phyloP scores from a whole-genome alignment of 2,888 invertebrate species.

The Nomada goodeniana region DNA sequence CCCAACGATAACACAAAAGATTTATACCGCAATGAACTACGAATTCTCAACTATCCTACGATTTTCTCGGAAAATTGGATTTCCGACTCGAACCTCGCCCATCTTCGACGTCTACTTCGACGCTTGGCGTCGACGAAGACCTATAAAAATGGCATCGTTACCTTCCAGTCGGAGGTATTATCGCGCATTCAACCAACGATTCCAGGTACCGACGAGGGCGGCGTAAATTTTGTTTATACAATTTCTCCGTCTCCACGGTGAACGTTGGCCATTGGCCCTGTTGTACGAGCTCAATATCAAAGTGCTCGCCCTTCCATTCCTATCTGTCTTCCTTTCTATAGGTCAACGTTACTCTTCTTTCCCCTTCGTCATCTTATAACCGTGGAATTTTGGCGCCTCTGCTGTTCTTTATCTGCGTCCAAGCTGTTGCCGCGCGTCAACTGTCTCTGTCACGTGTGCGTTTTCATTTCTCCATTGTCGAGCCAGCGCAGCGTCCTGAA shows the following conservation, averaged over 20 bases:
- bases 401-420: neutral
- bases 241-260: conserved; percentile 16
- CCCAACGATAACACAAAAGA: neutral
- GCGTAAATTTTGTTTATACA: conserved; percentile 34
- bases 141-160: conserved; percentile 32
- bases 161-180: conserved; percentile 9
- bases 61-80: neutral
- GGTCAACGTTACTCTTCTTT: neutral
- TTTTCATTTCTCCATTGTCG: neutral
- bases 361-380: neutral
- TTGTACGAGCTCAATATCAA: conserved; percentile 1
- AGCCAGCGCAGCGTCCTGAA: neutral
- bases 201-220: conserved; percentile 13
- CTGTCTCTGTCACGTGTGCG: neutral
- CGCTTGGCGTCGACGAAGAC: neutral
- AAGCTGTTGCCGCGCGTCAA: conserved; percentile 25
- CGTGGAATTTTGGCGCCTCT: neutral
- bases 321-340: neutral
- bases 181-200: conserved; percentile 21
- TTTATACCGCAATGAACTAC: neutral
- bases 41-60: neutral
- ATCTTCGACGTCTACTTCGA: neutral
- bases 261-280: neutral
- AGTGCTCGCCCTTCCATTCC: neutral
- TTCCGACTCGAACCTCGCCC: conserved; percentile 4